Base-by-base conservation (phyloP, 2,113 vertebrate species). In the Petrocephalus zakoni region DNA sequence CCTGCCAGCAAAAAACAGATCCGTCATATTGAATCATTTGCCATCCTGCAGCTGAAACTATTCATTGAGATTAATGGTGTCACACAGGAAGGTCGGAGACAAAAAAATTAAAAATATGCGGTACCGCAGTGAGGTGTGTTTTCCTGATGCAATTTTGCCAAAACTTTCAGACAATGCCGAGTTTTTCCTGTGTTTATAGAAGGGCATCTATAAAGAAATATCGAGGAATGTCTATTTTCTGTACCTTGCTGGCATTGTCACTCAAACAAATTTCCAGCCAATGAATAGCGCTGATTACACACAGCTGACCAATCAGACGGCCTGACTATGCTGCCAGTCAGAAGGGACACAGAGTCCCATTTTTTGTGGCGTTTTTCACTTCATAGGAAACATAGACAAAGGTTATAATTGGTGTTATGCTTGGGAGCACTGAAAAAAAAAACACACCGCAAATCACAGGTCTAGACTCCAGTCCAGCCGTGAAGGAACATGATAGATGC, bases 21-120 rank as follows among this genome's bases (percentile, higher is more conserved):
- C 46, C 9, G 46, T 84, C 82, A 49, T 84, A 84, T 84, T 84
- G 51, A 84, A 84, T 84, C 46, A 84, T n/a, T 51, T 84, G 47
- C 21, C 47, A 84, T 52, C 19, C 7, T 10, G 1, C 46, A 49
- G 82, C 82, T 51, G 46, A 51, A 84, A 52, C 21, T 49, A 25
- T 84, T 49, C 82, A 49, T 84, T 13, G 46, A 51, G 42, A 82
- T 82, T 42, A 82, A 82, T 82, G 78, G 61, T 10, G 8, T 82
- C 42, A 10, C 78, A 47, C 78, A 21, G 78, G 47, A 82, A 82
- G 42, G 82, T 84, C 11, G 0, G 82, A 5, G 21, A n/a, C 49
- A 84, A 84, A 84, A 83, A 52, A 84, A 47, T 51, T 2, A 15
- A 2, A 22, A 84, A 49, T n/a, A 64, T 29, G 61, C 3, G 11